Evolutionary conservation across 2,113 vertebrate genomes (phyloP).

Genomic region (Psittacus erithacus): DNA sequence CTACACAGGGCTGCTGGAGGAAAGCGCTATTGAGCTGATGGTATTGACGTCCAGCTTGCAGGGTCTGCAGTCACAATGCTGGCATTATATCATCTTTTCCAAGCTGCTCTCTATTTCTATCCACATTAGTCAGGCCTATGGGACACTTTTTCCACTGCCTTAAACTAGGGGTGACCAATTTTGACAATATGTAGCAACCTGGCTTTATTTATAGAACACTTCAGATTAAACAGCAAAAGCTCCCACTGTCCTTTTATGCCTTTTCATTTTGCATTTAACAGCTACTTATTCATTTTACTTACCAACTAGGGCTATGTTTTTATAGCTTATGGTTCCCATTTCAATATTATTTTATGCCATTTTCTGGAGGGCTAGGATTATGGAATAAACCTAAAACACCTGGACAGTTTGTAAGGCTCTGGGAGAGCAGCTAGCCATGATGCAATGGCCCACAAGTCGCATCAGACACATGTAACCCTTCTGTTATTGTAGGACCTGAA

Average conservation of each 20-base stretch:
- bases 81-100: background rate
- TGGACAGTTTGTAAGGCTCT: background rate
- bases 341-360: constrained; percentile 46
- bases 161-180: constrained; percentile 43
- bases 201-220: constrained; percentile 51
- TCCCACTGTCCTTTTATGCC: constrained; percentile 11
- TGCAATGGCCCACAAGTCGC: background rate
- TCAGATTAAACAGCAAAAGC: constrained; percentile 30
- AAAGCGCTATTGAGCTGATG: background rate
- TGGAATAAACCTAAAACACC: constrained; percentile 30
- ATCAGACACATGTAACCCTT: background rate
- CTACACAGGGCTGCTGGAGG: background rate
- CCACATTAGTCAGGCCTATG: constrained; percentile 29
- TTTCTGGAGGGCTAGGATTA: constrained; percentile 33
- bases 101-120: constrained; percentile 13
- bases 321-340: constrained; percentile 24
- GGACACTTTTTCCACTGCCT: constrained; percentile 34
- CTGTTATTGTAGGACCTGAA: background rate
- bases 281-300: constrained; percentile 52
- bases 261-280: constrained; percentile 50
- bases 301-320: constrained; percentile 26
- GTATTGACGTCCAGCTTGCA: background rate
- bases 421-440: background rate
- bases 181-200: constrained; percentile 9
- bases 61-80: background rate